Evolutionary conservation across 2,797 vertebrate species (phyloP).

Genomic region (Lates japonicus): DNA sequence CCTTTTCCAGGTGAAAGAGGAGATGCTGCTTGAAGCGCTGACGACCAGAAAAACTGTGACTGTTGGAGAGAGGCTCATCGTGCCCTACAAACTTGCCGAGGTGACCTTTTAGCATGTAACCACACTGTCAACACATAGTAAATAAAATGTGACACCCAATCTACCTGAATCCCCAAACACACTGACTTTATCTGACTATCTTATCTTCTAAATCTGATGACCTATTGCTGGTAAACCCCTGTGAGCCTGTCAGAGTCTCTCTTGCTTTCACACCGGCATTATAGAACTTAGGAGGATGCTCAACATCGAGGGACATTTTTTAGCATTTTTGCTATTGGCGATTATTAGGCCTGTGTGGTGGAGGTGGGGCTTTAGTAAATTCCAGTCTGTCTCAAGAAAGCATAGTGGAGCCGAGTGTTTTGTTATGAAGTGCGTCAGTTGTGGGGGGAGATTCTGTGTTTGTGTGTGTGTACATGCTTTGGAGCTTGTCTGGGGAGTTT

Average conservation of each 20-base stretch:
- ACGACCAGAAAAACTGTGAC: constrained; percentile 94
- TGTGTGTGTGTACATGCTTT: constrained; percentile 43
- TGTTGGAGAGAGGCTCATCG: constrained; percentile 92
- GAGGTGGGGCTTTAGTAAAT: background rate
- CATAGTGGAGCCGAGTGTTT: constrained; percentile 14
- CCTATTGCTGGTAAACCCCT: background rate
- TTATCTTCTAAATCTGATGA: background rate
- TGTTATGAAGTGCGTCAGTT: constrained; percentile 47
- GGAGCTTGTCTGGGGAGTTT: constrained; percentile 53
- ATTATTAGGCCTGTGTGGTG: background rate
- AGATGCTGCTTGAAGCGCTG: constrained; percentile 93
- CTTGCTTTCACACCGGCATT: too few species aligned
- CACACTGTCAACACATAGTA: background rate
- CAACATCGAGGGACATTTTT: background rate
- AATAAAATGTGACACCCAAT: constrained; percentile 6
- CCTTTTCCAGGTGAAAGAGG: constrained; percentile 90
- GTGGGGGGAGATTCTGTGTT: constrained; percentile 39
- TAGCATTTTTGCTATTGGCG: too few species aligned
- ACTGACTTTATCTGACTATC: background rate
- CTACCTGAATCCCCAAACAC: background rate
- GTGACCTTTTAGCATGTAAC: constrained; percentile 72
- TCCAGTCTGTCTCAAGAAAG: constrained; percentile 30
- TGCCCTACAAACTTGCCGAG: constrained; percentile 94
- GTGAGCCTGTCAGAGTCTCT: background rate
- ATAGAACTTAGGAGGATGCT: background rate